These are phyloP conservation scores for Villa cingulata DNA, from an alignment of 2,888 invertebrate species.

Conservation along the genomic window DNA sequence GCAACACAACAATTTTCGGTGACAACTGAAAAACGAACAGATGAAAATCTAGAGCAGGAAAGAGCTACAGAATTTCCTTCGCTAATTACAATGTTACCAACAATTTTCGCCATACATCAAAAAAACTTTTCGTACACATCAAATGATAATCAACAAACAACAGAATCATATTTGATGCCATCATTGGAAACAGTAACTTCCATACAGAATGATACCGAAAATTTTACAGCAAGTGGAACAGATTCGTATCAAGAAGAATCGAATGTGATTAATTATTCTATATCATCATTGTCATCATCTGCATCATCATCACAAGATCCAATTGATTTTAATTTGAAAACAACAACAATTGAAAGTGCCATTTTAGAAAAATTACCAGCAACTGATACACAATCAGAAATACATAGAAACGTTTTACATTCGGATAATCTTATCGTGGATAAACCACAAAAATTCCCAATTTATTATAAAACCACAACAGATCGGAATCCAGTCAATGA, in stretches of 20 bases:
- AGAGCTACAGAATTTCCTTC: no score
- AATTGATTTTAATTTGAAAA: neutral
- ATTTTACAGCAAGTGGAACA: neutral
- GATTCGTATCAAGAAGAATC: conserved; percentile 10
- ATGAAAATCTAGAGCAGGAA: neutral
- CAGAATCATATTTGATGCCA: neutral
- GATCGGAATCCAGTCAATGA: neutral
- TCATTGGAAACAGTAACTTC: neutral
- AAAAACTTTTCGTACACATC: neutral
- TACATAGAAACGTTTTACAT: conserved; percentile 4
- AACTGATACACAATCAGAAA: neutral
- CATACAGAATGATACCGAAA: neutral
- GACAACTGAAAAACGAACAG: no score
- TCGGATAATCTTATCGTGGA: conserved; percentile 10
- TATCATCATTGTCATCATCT: neutral
- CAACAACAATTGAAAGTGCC: neutral
- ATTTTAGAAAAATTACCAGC: neutral
- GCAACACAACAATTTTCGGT: neutral
- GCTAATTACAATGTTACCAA: neutral
- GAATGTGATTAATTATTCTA: conserved; percentile 3
- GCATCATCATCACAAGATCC: neutral
- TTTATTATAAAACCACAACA: conserved; percentile 5
- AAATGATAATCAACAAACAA: neutral
- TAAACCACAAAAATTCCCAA: conserved; percentile 4
- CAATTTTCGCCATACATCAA: neutral